These are phyloP conservation scores for Leptopilina drosophilae DNA, from an alignment of 2,888 invertebrate species.

Conservation along the genomic window DNA sequence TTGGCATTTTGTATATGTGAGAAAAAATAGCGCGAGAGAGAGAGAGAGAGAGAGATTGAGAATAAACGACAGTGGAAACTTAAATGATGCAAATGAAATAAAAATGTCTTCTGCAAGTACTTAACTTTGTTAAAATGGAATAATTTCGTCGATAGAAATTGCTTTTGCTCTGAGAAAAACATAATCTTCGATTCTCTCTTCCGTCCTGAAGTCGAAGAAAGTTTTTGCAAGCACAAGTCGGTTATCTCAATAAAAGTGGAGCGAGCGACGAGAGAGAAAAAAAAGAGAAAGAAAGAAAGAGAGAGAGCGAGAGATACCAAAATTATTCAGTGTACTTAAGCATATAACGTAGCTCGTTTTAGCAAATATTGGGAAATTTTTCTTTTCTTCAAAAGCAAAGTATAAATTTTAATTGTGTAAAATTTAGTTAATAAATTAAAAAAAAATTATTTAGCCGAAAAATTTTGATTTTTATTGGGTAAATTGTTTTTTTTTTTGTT, in stretches of 20 bases:
- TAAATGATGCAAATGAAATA: conserved; percentile 14
- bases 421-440: too few relatives aligned
- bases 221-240: conserved; percentile 19
- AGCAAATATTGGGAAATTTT: conserved; percentile 11
- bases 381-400: background rate
- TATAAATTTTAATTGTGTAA: too few relatives aligned
- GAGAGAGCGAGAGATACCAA: background rate
- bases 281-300: too few relatives aligned
- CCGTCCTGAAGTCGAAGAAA: conserved; percentile 37
- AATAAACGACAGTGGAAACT: conserved; percentile 16
- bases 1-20: background rate
- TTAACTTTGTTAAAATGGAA: conserved; percentile 22
- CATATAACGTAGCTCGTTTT: conserved; percentile 27
- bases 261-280: too few relatives aligned
- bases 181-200: conserved; percentile 36
- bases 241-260: conserved; percentile 13
- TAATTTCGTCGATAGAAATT: conserved; percentile 33
- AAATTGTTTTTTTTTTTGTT: background rate
- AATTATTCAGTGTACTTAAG: conserved; percentile 39
- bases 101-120: conserved; percentile 34
- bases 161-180: conserved; percentile 16
- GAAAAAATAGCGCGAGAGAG: too few relatives aligned
- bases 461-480: background rate
- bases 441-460: background rate
- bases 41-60: background rate